Conservation (phyloP, 2,888 invertebrate genomes). For the Morpho achilles region DNA sequence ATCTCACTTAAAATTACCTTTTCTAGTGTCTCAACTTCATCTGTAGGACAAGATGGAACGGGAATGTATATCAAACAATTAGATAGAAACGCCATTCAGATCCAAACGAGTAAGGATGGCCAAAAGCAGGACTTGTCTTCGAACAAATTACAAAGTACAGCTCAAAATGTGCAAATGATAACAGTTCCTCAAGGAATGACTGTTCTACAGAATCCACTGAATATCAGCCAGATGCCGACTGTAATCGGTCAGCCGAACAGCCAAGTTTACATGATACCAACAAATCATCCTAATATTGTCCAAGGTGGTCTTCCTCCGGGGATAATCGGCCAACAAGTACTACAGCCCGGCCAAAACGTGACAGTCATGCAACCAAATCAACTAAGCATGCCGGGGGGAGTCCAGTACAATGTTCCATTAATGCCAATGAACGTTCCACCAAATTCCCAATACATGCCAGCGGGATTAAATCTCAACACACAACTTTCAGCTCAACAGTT, state of each 20-base stretch:
- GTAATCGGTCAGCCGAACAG: conserved; percentile 64
- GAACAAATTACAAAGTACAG: conserved; percentile 56
- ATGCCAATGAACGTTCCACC: conserved; percentile 69
- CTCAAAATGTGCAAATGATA: conserved; percentile 72
- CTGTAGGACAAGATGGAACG: conserved; percentile 55
- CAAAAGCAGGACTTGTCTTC: conserved; percentile 58
- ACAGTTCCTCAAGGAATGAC: conserved; percentile 72
- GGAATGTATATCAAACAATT: conserved; percentile 72
- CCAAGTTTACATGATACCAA: conserved; percentile 72
- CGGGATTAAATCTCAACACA: conserved; percentile 63
- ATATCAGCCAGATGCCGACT: conserved; percentile 62
- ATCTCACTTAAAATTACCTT: neutral
- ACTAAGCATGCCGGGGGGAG: conserved; percentile 59
- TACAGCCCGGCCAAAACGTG: conserved; percentile 65
- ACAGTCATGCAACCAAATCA: conserved; percentile 73
- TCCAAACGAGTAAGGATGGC: conserved; percentile 60
- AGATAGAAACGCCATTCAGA: conserved; percentile 65
- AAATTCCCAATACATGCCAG: conserved; percentile 62
- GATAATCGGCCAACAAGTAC: conserved; percentile 57
- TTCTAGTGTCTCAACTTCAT: conserved; percentile 57
- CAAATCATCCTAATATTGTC: conserved; percentile 60
- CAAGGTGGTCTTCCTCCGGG: conserved; percentile 56
- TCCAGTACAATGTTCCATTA: conserved; percentile 66
- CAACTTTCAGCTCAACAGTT: conserved; percentile 68
- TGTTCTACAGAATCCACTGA: conserved; percentile 64